Conservation (phyloP, 2,888 invertebrate species). For the Trypoxylon attenuatum region DNA sequence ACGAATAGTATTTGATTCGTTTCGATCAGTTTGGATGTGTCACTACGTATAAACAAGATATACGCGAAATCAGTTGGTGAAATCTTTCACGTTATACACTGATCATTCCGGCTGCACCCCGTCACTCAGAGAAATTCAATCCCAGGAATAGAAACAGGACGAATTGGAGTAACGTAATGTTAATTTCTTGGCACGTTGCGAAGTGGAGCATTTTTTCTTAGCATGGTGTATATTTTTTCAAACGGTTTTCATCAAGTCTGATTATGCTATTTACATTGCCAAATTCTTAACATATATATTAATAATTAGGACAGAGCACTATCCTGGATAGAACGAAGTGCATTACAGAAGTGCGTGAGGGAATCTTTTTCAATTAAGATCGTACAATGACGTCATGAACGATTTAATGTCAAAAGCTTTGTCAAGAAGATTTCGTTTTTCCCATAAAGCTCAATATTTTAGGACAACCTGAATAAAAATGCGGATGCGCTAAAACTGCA, state of each 20-base stretch:
- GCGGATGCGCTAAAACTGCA: conserved; percentile 20
- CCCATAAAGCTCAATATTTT: not conserved
- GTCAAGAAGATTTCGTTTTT: conserved; percentile 17
- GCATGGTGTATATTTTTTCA: conserved; percentile 29
- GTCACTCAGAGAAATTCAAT: conserved; percentile 3
- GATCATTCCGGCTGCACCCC: conserved; percentile 2
- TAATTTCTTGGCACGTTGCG: conserved; percentile 11
- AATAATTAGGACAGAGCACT: not conserved
- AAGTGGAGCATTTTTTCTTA: conserved; percentile 7
- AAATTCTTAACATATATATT: not conserved
- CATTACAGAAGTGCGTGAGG: not conserved
- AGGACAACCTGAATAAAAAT: conserved; percentile 14
- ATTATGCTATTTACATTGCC: not conserved
- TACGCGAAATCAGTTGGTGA: conserved; percentile 16
- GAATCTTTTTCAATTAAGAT: conserved; percentile 2
- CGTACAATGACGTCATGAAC: conserved; percentile 10
- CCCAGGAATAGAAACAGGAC: conserved; percentile 3
- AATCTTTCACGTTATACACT: conserved; percentile 9
- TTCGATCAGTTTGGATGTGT: not conserved
- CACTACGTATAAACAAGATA: conserved; percentile 25
- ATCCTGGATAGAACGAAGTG: conserved; percentile 2
- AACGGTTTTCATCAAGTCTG: conserved; percentile 16
- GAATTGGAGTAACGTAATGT: conserved; percentile 8
- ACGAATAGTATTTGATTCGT: conserved; percentile 23
- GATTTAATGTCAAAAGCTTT: conserved; percentile 34